Evolutionary conservation across 2,888 invertebrate genomes (phyloP).

Genomic region (Eumacrocentrus americanus): DNA sequence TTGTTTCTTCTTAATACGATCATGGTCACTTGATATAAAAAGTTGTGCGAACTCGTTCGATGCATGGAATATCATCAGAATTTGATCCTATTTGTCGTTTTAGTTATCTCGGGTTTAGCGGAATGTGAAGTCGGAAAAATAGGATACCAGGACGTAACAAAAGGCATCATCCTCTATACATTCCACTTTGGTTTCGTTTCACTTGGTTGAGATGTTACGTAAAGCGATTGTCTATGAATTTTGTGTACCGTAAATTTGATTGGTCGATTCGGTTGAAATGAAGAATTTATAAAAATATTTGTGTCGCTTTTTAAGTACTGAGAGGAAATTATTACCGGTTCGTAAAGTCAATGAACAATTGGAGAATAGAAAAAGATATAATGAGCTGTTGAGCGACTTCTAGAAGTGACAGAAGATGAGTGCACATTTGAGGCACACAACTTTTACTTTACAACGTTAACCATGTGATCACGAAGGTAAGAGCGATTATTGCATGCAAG

Average conservation of each 20-base stretch:
- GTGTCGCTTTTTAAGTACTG: too few species aligned
- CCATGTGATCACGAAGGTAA: slow-evolving; percentile 29
- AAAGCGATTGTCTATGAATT: neutral
- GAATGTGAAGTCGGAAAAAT: too few species aligned
- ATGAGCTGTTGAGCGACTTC: neutral
- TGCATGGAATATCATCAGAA: too few species aligned
- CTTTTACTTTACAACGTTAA: slow-evolving; percentile 30
- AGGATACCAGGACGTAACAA: neutral
- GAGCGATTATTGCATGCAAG: slow-evolving; percentile 21
- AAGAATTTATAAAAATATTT: too few species aligned
- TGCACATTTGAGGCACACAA: slow-evolving; percentile 9
- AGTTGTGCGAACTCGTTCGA: too few species aligned
- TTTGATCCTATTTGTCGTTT: neutral
- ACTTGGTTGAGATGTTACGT: neutral
- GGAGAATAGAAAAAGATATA: neutral
- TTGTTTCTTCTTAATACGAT: neutral
- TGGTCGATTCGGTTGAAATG: neutral
- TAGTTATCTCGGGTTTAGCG: neutral
- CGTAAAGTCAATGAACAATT: too few species aligned
- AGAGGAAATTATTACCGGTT: too few species aligned
- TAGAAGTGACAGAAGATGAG: neutral
- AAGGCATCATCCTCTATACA: neutral
- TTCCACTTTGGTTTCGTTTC: neutral
- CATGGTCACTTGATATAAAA: neutral
- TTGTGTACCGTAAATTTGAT: neutral